Base-by-base conservation (phyloP, 2,888 invertebrate species). In the Folsomia candida region DNA sequence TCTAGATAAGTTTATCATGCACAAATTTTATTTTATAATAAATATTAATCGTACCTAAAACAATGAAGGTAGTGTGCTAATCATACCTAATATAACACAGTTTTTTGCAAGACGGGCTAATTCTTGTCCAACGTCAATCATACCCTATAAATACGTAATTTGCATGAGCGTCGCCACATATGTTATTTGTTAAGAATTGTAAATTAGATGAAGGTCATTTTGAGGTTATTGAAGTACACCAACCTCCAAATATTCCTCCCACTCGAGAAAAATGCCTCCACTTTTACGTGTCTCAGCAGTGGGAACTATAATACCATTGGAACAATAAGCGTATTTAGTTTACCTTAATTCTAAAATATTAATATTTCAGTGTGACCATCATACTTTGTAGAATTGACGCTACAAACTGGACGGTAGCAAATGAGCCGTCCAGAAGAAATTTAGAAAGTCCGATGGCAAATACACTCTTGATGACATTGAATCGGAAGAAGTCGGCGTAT, bases 181-280 rank as follows among this genome's bases (percentile, higher is more conserved):
- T n/a, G n/a, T n/a, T n/a, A n/a, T n/a, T n/a, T n/a, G n/a, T n/a
- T n/a, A n/a, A n/a, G n/a, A n/a, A n/a, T n/a, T n/a, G n/a, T n/a
- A n/a, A n/a, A n/a, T n/a, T n/a, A n/a, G n/a, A n/a, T n/a, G n/a
- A n/a, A n/a, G n/a, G n/a, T n/a, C n/a, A n/a, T n/a, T n/a, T n/a
- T n/a, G n/a, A n/a, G n/a, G n/a, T n/a, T n/a, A n/a, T n/a, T n/a
- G n/a, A n/a, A n/a, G n/a, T n/a, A n/a, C n/a, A n/a, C n/a, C n/a
- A n/a, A n/a, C n/a, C n/a, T 64, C 63, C 22, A 64, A 25, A n/a
- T 64, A 64, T 51, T 51, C 24, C 51, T 64, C 63, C 63, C 63
- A 64, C 26, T 64, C 63, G 6, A 64, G 63, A 24, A 64, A 64
- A 20, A 64, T 29, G 14, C 20, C 29, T 22, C 22, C 20, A 20